A percentile compares a stretch with the other conserved stretches of the same genome.
These are phyloP conservation scores for Sebastiscus albofasciatus DNA, from an alignment of 2,797 vertebrate genomes.

Conservation along the genomic window DNA sequence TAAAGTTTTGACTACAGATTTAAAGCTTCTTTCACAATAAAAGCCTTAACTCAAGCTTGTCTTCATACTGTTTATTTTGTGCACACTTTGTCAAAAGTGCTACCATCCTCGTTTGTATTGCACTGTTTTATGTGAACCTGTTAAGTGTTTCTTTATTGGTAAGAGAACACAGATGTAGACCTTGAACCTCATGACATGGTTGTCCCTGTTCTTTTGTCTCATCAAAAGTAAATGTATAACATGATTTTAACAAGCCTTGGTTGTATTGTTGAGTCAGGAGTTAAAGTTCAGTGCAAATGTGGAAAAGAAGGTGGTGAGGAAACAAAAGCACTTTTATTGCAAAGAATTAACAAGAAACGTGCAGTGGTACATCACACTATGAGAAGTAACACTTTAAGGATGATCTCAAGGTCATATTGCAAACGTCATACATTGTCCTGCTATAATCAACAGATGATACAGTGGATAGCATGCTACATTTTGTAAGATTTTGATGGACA, in stretches of 20 bases:
- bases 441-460: background rate
- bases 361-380: background rate
- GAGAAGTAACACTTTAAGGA: background rate
- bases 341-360: slow-evolving; percentile 5
- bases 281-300: slow-evolving; percentile 62
- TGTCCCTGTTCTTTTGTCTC: slow-evolving; percentile 28
- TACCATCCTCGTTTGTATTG: background rate
- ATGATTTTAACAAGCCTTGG: slow-evolving; percentile 62
- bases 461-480: background rate
- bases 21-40: background rate
- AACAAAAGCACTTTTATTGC: slow-evolving; percentile 14
- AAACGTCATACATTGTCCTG: background rate
- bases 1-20: background rate
- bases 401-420: background rate
- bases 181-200: slow-evolving; percentile 52
- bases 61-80: background rate
- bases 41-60: background rate
- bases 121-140: slow-evolving; percentile 60
- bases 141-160: slow-evolving; percentile 58
- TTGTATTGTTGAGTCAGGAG: slow-evolving; percentile 57
- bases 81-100: background rate
- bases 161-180: slow-evolving; percentile 32
- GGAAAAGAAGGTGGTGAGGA: slow-evolving; percentile 15
- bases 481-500: background rate
- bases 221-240: slow-evolving; percentile 80